Conservation (phyloP, 2,797 vertebrate genomes). For the Coreius guichenoti region DNA sequence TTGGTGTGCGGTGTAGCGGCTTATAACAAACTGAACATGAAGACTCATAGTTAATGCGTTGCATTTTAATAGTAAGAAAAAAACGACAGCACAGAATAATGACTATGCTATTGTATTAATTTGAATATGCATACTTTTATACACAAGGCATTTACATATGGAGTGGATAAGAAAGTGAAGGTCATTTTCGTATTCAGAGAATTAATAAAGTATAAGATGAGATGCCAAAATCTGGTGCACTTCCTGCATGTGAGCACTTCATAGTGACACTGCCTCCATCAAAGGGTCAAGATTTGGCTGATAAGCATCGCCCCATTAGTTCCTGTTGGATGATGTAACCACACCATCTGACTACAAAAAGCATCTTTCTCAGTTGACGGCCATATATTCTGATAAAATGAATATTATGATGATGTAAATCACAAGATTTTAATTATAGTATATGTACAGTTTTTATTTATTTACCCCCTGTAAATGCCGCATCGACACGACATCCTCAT, state of each 20-base stretch:
- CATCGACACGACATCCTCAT: too few species aligned
- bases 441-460: not conserved
- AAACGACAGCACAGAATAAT: conserved; percentile 1
- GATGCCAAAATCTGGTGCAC: not conserved
- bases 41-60: conserved; percentile 12
- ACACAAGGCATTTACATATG: not conserved
- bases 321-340: not conserved
- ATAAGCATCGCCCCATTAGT: not conserved
- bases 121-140: not conserved
- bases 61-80: conserved; percentile 7
- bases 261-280: not conserved
- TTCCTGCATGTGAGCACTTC: not conserved
- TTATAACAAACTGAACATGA: conserved; percentile 55
- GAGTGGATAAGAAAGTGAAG: conserved; percentile 11
- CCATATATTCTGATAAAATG: not conserved
- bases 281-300: not conserved
- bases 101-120: not conserved
- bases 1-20: conserved; percentile 57
- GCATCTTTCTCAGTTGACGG: not conserved
- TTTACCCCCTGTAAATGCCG: too few species aligned
- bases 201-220: not conserved
- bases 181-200: conserved; percentile 3
- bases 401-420: not conserved
- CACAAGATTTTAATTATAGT: not conserved
- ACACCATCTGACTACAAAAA: not conserved